These are phyloP conservation scores for Lerista edwardsae DNA, from an alignment of 2,797 vertebrate genomes.

Conservation along the genomic window DNA sequence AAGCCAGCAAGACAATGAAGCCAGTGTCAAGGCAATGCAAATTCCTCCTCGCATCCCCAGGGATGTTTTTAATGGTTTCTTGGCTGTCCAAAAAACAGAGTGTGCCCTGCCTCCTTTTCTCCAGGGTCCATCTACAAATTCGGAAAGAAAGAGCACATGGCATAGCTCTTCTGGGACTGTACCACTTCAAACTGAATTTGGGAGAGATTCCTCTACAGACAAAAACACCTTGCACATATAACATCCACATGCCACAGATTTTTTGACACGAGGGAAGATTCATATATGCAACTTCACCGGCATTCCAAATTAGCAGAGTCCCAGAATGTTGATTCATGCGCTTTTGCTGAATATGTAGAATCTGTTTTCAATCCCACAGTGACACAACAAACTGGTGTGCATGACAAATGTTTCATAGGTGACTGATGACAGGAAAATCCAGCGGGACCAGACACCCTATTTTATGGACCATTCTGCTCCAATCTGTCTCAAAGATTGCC, in stretches of 20 bases:
- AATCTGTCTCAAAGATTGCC: background rate
- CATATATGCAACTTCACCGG: background rate
- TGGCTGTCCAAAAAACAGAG: background rate
- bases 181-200: background rate
- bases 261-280: background rate
- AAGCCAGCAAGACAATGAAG: no score
- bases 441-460: background rate
- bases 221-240: background rate
- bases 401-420: background rate
- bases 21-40: background rate
- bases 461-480: background rate
- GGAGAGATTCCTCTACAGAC: background rate
- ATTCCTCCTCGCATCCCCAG: background rate
- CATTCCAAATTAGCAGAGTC: background rate
- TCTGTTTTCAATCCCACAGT: background rate
- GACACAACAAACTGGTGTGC: background rate
- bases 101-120: no score
- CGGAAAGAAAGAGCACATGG: background rate
- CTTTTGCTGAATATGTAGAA: background rate
- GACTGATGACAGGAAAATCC: background rate
- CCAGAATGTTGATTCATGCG: background rate
- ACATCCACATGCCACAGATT: background rate
- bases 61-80: background rate
- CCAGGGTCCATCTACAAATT: background rate
- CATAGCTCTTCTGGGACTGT: background rate